Evolutionary conservation across 2,113 vertebrate genomes (phyloP), one percentile per base, ranked within the genome.

Genomic region (Mionectes macconnelli): DNA sequence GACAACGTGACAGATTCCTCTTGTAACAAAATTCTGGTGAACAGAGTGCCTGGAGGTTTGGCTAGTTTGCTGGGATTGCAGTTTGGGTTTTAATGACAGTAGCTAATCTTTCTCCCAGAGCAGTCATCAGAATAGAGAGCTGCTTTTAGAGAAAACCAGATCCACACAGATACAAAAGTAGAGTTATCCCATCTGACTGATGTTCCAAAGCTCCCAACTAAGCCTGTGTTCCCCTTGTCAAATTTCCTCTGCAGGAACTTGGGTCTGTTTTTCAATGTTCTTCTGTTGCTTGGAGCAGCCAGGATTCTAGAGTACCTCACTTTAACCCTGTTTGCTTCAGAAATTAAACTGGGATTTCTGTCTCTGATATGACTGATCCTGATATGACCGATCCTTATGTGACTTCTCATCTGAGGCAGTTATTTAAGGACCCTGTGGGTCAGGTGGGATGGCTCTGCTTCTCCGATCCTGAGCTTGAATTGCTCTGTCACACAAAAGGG

Each of bases 1-100:
- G 81, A 79, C 79, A 84, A 89, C 30, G 2, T 76, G 74, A 76
- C 82, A 89, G 74, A 85, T 94, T 94, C 49, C 67, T 67, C 89
- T 76, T 28, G 39, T 88, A 64, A 63, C 69, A 59, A 93, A 89
- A 77, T 93, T 90, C 67, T 90, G 55, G 84, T 87, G 14, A 95
- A 67, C 22, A 23, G 42, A n/a, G 57, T 67, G 91, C 91, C 67
- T 85, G 45, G 53, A 89, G 89, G 78, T 89, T 97, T 96, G 91
- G 87, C 89, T 72, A 37, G 56, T 75, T 89, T 64, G 66, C 49
- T 78, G 42, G 82, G 59, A 94, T 85, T 93, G 45, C 59, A 87
- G 8, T n/a, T 50, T 76, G 70, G 66, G 14, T 37, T 95, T 94
- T 94, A 73, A 88, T 67, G 68, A 83, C 5, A 2, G 55, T 49